A percentile compares a stretch with the other conserved stretches of the same genome.
Conservation (phyloP, 2,888 invertebrate species). For the Tiliacea citrago region DNA sequence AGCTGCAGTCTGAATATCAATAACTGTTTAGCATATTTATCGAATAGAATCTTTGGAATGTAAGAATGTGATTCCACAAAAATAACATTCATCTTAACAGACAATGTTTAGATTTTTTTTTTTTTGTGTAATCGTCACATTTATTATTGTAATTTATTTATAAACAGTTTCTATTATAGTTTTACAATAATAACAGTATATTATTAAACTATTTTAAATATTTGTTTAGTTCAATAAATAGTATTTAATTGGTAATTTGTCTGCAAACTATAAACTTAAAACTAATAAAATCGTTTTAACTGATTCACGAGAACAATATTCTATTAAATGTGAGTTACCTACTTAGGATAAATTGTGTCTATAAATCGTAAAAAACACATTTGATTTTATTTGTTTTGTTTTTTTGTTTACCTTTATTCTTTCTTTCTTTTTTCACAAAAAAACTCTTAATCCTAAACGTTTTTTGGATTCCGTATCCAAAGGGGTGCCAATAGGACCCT, state of each 20-base stretch:
- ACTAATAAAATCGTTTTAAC: constrained; percentile 60
- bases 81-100: constrained; percentile 66
- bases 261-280: constrained; percentile 47
- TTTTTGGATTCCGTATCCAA: background rate
- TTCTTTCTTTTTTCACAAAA: too few species aligned
- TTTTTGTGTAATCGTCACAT: constrained; percentile 71
- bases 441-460: background rate
- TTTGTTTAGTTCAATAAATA: constrained; percentile 63
- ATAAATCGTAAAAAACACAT: background rate
- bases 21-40: constrained; percentile 64
- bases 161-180: constrained; percentile 54
- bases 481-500: too few species aligned
- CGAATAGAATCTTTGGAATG: constrained; percentile 63
- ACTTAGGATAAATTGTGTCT: background rate
- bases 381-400: too few species aligned
- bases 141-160: constrained; percentile 67
- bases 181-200: constrained; percentile 59
- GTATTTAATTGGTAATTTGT: constrained; percentile 62
- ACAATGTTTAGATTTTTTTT: constrained; percentile 70
- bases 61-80: constrained; percentile 25
- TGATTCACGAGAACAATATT: constrained; percentile 56
- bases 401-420: too few species aligned
- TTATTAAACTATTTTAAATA: constrained; percentile 59
- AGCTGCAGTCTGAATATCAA: constrained; percentile 69
- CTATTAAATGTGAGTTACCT: constrained; percentile 12